A percentile compares a stretch with the other conserved stretches of the same genome.
Evolutionary conservation across 2,888 invertebrate species (phyloP).

Genomic region (Lasius platythorax): DNA sequence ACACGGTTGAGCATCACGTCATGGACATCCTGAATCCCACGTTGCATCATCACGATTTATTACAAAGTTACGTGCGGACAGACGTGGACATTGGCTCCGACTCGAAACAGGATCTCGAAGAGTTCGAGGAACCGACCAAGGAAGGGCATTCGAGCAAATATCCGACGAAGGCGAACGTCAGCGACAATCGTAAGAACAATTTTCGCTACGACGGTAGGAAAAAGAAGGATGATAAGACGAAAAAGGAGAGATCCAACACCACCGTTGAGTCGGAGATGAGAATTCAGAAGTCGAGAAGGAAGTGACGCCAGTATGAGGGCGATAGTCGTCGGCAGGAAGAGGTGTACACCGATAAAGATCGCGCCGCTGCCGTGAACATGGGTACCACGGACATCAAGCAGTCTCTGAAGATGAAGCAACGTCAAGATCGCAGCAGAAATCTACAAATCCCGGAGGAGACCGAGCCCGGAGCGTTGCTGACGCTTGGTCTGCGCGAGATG

Average conservation of each 20-base stretch:
- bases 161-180: not conserved
- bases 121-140: constrained; percentile 20
- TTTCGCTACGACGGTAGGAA: constrained; percentile 48
- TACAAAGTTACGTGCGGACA: constrained; percentile 93
- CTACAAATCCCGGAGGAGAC: constrained; percentile 93
- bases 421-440: constrained; percentile 91
- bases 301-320: constrained; percentile 80
- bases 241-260: constrained; percentile 45
- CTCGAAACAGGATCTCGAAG: constrained; percentile 57
- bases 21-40: constrained; percentile 89
- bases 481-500: constrained; percentile 92
- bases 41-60: constrained; percentile 90
- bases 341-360: constrained; percentile 95
- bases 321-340: constrained; percentile 88
- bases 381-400: constrained; percentile 96
- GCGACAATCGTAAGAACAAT: constrained; percentile 8
- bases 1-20: constrained; percentile 77
- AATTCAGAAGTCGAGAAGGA: constrained; percentile 82
- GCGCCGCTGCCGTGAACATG: constrained; percentile 95
- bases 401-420: constrained; percentile 92
- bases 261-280: constrained; percentile 79
- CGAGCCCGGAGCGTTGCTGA: constrained; percentile 92
- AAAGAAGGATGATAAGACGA: not conserved
- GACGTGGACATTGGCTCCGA: constrained; percentile 87
- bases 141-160: constrained; percentile 10